Evolutionary conservation across 2,113 vertebrate species (phyloP), one percentile per base, ranked within the genome.

Genomic region (Miniopterus natalensis): DNA sequence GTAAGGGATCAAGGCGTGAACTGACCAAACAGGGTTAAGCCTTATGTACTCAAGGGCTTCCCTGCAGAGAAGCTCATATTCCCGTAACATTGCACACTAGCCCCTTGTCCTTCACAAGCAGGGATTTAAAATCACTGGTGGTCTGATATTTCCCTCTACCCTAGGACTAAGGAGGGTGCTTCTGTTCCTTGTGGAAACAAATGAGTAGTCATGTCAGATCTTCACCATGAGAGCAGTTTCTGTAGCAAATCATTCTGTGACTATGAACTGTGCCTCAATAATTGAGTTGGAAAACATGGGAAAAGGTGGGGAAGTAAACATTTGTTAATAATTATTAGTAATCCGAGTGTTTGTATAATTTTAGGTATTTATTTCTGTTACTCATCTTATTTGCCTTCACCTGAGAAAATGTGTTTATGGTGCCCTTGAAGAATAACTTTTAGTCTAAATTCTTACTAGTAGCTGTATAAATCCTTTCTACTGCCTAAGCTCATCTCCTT

Each of bases 201-300:
- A 71, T 92, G 25, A 66, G 27, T 47, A n/a, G 74, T 61, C 93
- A 11, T 94, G 83, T 94, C 85, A 88, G 59, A 92, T 94, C 95
- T 96, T 96, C 66, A 84, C 95, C n/a, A 2, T 65, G 70, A 90
- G 65, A 97, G 77, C 96, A 96, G 96, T 98, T 97, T 94, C 97
- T 97, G 93, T 98, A 92, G 94, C 84, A 97, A 96, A 84, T 90
- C 97, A 94, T 87, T 88, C 95, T 92, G 42, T 90, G 65, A 95
- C 92, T 96, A 79, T 65, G 97, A 93, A 90, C 97, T 84, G 42
- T 88, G 96, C 66, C 94, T 95, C 96, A 94, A 78, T 88, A 83
- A 80, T 83, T 88, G 96, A 85, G 96, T 90, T 94, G 31, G 55
- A 63, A 79, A 98, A 85, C 12, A 0, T 18, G 65, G 42, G 29